These are phyloP conservation scores for Melanotaenia trifasciata DNA, from an alignment of 2,797 vertebrate species.

Conservation along the genomic window DNA sequence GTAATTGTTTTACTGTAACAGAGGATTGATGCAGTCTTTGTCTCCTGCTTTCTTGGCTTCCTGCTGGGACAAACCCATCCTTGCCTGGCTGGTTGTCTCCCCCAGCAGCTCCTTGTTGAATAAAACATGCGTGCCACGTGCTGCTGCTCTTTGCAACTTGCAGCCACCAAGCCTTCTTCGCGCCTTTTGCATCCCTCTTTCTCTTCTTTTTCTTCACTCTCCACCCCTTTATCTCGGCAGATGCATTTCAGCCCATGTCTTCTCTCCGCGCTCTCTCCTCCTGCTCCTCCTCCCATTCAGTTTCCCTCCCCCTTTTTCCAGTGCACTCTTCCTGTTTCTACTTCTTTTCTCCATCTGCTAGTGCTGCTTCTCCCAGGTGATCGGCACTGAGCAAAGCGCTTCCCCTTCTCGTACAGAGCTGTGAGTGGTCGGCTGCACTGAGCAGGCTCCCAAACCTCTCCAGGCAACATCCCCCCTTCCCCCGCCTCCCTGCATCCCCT, in stretches of 20 bases:
- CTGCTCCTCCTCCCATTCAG: constrained; percentile 39
- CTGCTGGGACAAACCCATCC: constrained; percentile 60
- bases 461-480: constrained; percentile 60
- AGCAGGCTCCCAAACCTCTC: constrained; percentile 67
- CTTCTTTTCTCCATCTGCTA: constrained; percentile 56
- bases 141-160: constrained; percentile 56
- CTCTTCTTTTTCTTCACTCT: constrained; percentile 25
- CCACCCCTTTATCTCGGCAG: constrained; percentile 51
- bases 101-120: constrained; percentile 60
- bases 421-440: constrained; percentile 72
- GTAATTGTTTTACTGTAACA: constrained; percentile 3
- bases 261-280: constrained; percentile 14
- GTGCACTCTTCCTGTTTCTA: background rate
- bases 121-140: constrained; percentile 72
- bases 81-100: constrained; percentile 47
- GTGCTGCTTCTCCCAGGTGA: constrained; percentile 73
- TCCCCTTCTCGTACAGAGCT: constrained; percentile 46
- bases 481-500: constrained; percentile 34
- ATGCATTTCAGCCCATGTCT: constrained; percentile 26
- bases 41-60: constrained; percentile 20
- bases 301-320: constrained; percentile 6
- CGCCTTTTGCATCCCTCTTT: constrained; percentile 27
- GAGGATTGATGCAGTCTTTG: constrained; percentile 5
- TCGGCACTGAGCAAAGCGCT: constrained; percentile 52
- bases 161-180: constrained; percentile 54